These are phyloP conservation scores for Thamnophis elegans DNA, from an alignment of 2,797 vertebrate species.

Conservation along the genomic window DNA sequence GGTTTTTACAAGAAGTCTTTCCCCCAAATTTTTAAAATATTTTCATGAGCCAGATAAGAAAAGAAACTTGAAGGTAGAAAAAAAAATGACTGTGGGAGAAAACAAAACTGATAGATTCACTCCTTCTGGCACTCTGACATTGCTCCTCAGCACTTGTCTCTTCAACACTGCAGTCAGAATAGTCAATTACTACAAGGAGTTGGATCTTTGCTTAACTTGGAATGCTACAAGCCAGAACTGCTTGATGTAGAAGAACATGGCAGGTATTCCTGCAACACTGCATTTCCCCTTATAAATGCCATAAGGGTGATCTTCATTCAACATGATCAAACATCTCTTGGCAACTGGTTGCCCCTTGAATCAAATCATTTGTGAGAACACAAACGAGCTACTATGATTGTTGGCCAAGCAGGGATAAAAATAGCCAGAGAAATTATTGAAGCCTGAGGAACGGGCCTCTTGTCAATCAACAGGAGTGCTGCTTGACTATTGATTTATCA, in stretches of 20 bases:
- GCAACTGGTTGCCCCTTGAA: neutral
- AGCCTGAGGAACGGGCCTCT: neutral
- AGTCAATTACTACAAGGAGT: neutral
- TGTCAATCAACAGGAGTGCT: neutral
- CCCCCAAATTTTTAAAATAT: neutral
- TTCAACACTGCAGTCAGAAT: neutral
- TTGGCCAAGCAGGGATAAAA: neutral
- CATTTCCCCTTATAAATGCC: neutral
- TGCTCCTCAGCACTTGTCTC: neutral
- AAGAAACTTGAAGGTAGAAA: neutral
- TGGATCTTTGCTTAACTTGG: neutral
- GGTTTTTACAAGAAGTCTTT: neutral
- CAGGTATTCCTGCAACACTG: neutral
- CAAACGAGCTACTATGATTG: neutral
- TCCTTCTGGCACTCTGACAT: neutral
- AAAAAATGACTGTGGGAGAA: neutral
- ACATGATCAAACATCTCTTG: neutral
- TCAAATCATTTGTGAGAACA: neutral
- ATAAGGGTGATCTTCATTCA: neutral
- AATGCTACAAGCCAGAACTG: neutral
- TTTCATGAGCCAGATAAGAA: neutral
- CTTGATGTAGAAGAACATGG: neutral
- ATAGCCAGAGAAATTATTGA: neutral
- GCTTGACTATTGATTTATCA: neutral
- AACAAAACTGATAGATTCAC: neutral